Evolutionary conservation across 2,797 vertebrate species (phyloP).

Genomic region (Yasuhikotakia modesta): DNA sequence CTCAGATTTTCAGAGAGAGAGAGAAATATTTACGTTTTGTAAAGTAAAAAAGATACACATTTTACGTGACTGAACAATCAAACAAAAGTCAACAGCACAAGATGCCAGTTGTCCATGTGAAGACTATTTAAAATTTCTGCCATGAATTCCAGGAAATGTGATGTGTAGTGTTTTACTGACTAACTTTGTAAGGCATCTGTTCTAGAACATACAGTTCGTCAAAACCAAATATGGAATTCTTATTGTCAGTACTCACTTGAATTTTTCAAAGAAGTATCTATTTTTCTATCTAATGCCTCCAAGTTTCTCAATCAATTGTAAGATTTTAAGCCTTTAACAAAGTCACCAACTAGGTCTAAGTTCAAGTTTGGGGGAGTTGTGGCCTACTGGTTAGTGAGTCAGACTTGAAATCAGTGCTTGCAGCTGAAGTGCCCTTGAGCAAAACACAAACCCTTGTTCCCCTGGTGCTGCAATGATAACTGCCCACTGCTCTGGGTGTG

Average conservation of each 20-base stretch:
- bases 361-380: not conserved
- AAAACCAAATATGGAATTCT: too few relatives aligned
- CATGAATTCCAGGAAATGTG: slow-evolving; percentile 9
- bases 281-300: not conserved
- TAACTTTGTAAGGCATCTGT: not conserved
- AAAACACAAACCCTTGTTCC: too few relatives aligned
- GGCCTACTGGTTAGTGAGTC: too few relatives aligned
- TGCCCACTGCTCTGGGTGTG: too few relatives aligned
- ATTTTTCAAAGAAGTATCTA: not conserved
- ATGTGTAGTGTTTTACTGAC: not conserved
- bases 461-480: too few relatives aligned
- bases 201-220: not conserved
- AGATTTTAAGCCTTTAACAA: not conserved
- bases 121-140: not conserved
- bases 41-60: not conserved
- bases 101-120: not conserved
- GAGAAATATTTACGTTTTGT: not conserved
- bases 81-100: not conserved
- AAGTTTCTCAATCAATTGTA: not conserved
- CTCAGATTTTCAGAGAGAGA: not conserved
- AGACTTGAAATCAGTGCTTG: too few relatives aligned
- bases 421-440: too few relatives aligned
- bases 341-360: not conserved
- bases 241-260: not conserved
- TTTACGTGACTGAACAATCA: slow-evolving; percentile 9